A percentile compares a stretch with the other conserved stretches of the same genome.
Evolutionary conservation across 1,140 invertebrate genomes (phyloP).

Genomic region (Ooceraea biroi): DNA sequence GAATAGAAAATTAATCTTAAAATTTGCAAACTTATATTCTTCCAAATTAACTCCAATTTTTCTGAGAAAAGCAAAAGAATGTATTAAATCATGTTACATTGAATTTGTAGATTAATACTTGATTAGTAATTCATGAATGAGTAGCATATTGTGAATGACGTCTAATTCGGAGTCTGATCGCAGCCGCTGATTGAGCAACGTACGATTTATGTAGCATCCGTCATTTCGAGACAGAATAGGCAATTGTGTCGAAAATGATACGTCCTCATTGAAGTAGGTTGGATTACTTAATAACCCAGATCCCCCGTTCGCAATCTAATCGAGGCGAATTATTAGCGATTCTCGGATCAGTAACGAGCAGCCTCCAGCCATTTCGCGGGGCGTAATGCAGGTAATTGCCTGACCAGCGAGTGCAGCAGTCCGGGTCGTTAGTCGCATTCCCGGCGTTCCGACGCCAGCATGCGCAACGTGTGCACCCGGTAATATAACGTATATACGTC

Average conservation of each 20-base stretch:
- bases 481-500: slow-evolving; percentile 35
- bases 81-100: no score
- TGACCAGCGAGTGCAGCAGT: slow-evolving; percentile 37
- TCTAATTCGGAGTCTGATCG: no score
- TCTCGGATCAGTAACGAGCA: slow-evolving; percentile 35
- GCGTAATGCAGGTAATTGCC: slow-evolving; percentile 48
- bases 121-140: no score
- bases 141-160: no score
- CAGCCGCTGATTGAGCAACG: no score
- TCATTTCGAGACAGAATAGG: no score
- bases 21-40: background rate
- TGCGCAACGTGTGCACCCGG: background rate
- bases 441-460: slow-evolving; percentile 15
- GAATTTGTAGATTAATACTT: no score
- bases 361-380: slow-evolving; percentile 6
- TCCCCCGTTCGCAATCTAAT: slow-evolving; percentile 19
- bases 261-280: background rate
- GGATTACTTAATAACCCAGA: background rate
- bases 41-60: no score
- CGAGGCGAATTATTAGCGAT: slow-evolving; percentile 34
- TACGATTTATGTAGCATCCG: background rate
- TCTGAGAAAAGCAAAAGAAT: no score
- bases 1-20: background rate
- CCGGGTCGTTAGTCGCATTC: slow-evolving; percentile 55
- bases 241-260: slow-evolving; percentile 3